Evolutionary conservation across 2,113 vertebrate species (phyloP), one percentile per base, ranked within the genome.

Genomic region (Pyrgilauda ruficollis): DNA sequence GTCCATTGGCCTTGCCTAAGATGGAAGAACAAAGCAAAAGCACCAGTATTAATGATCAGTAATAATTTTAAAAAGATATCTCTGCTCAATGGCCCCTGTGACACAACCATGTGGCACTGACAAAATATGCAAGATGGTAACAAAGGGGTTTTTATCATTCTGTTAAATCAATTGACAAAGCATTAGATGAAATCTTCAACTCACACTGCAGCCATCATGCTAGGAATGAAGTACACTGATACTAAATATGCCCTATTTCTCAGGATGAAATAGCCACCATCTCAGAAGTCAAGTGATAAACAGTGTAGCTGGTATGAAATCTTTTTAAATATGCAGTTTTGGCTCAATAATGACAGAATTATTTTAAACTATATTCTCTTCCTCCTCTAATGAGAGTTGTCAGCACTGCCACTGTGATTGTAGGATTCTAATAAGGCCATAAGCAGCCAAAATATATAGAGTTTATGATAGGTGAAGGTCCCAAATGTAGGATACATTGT

Each of bases 1-100:
- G 97, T 99, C 99, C 91, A 98, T 98, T 16, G 99, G 99, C 46
- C 99, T 98, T 44, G 99, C 99, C 99, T 99, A 97, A 35, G 91
- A 90, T 69, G 41, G 69, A 92, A 93, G 83, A 95, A 97, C 39
- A 97, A 92, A 84, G 84, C 35, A 95, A 86, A 93, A 69, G 22
- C 26, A 69, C 6, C 62, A 27, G 9, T 27, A 53, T 77, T 69
- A 41, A n/a, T 21, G 19, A 84, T 11, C 4, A 83, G 33, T 23
- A 58, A 50, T 15, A 17, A 49, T 37, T 78, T 73, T 5, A 26
- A 26, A 88, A 74, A 35, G 41, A n/a, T 10, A 53, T 23, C 43
- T 18, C 11, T 1, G 0, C 53, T 86, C 67, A 69, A 3, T 5
- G 15, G 23, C 23, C 19, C 64, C 27, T 9, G 10, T 30, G 69